phyloP scores from a whole-genome alignment of 1,140 invertebrate species.

The Tetragonula clypearis region DNA sequence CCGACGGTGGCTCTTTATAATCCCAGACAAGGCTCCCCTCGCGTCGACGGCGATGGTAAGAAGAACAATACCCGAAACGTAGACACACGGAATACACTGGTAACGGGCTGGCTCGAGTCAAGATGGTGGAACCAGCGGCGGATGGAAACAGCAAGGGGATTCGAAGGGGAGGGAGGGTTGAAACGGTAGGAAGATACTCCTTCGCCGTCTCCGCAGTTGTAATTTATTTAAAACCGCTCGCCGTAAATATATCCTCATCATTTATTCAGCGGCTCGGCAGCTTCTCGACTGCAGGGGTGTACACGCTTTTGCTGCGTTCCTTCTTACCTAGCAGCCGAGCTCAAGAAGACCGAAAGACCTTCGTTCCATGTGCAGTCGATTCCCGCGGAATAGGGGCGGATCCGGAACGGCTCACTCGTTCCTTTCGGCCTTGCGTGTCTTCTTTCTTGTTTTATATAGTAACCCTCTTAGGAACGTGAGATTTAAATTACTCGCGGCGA shows the following conservation, averaged over 20 bases:
- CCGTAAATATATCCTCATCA: constrained; percentile 82
- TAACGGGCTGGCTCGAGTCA: constrained; percentile 35
- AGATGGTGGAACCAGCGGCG: constrained; percentile 49
- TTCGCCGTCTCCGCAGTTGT: constrained; percentile 79
- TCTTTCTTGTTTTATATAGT: constrained; percentile 27
- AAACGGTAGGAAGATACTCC: constrained; percentile 70
- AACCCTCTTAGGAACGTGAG: constrained; percentile 31
- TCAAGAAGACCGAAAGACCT: background rate
- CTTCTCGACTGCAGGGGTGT: constrained; percentile 63
- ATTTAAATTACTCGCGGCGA: constrained; percentile 35
- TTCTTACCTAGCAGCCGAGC: constrained; percentile 24
- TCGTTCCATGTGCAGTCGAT: constrained; percentile 5
- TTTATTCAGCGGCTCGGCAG: constrained; percentile 79
- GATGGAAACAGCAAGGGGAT: constrained; percentile 36
- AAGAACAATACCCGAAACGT: constrained; percentile 52
- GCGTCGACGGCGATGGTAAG: constrained; percentile 44
- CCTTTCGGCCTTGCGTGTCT: background rate
- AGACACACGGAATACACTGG: constrained; percentile 49
- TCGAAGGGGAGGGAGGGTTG: constrained; percentile 52
- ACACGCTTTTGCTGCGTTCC: constrained; percentile 70
- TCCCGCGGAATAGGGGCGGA: constrained; percentile 12
- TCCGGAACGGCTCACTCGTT: constrained; percentile 2
- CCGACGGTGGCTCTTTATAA: constrained; percentile 56
- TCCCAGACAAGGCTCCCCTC: constrained; percentile 56
- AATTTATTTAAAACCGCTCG: constrained; percentile 82